Evolutionary conservation across 2,888 invertebrate genomes (phyloP).

Genomic region (Dicyrtoma fusca): DNA sequence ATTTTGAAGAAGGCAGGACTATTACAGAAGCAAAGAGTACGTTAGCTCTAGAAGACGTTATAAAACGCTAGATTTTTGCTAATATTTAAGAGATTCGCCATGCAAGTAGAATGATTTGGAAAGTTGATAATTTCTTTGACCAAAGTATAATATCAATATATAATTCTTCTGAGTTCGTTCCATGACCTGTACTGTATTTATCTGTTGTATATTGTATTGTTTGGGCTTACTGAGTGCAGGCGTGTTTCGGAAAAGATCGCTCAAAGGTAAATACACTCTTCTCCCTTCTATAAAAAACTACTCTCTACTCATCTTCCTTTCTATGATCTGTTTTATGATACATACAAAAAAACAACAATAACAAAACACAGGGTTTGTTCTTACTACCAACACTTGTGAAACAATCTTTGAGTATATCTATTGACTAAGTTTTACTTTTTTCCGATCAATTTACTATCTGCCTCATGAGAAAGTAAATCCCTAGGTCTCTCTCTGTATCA

Average conservation of each 20-base stretch:
- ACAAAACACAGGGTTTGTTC: conserved; percentile 1
- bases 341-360: background rate
- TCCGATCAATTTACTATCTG: conserved; percentile 6
- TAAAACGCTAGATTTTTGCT: no score
- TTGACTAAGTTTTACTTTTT: conserved; percentile 11
- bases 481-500: background rate
- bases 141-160: background rate
- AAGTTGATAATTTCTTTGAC: no score
- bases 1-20: no score
- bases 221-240: conserved; percentile 63
- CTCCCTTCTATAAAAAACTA: conserved; percentile 46
- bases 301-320: conserved; percentile 30
- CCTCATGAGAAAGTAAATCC: no score
- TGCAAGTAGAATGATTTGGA: no score
- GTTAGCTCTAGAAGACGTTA: no score
- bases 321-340: conserved; percentile 6
- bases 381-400: no score
- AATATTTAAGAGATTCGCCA: no score
- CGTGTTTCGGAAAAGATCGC: conserved; percentile 96
- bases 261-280: conserved; percentile 75
- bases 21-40: no score
- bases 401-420: conserved; percentile 60
- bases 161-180: conserved; percentile 30
- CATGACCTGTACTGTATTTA: conserved; percentile 35
- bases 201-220: conserved; percentile 47